Base-by-base conservation (phyloP, 2,113 vertebrate species). In the mouse (Mus musculus) region DNA sequence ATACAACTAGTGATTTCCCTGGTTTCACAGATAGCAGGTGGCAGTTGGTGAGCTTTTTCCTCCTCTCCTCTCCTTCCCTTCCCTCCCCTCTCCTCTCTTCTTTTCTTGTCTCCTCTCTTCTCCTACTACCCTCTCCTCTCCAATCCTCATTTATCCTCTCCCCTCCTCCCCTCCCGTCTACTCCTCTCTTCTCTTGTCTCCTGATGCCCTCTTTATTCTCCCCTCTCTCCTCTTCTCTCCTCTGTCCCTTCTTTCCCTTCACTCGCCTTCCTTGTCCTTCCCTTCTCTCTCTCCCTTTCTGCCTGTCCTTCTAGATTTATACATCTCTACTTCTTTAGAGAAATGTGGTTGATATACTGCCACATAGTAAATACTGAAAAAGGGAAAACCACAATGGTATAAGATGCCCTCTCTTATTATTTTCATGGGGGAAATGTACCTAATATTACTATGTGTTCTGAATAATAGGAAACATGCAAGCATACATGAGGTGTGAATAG, bases 61-160 rank as follows among this genome's bases (percentile, higher is more conserved):
- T n/a, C 14, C 33, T 71, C 69, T 7, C 33, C 1, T n/a, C 69
- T 17, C 16, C 36, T 7, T 19, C 16, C 5, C 6, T 28, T 42
- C 54, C 77, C 19, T 1, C 76, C 52, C 7, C 30, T 46, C 30
- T 36, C 4, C 5, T 30, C 49, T 36, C 42, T 28, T 61, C 17
- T 14, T 22, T 22, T 11, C 49, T 49, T 49, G 49, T 49, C 5
- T 49, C 73, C 46, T 46, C 26, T 28, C 24, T 11, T 28, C 42
- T 42, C 42, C 42, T 42, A 42, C 42, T 42, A 42, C 42, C 73
- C 46, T 46, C 26, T 28, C 24, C 11, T 28, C 42, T 46, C 46
- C 19, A n/a, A 3, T 59, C 19, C 5, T 7, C n/a, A 33, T 3
- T n/a, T n/a, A 1, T n/a, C 52, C 6, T 20, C 19, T 7, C 33